Conservation (phyloP, 1,140 invertebrate species). For the Drosophila ogumai region DNA sequence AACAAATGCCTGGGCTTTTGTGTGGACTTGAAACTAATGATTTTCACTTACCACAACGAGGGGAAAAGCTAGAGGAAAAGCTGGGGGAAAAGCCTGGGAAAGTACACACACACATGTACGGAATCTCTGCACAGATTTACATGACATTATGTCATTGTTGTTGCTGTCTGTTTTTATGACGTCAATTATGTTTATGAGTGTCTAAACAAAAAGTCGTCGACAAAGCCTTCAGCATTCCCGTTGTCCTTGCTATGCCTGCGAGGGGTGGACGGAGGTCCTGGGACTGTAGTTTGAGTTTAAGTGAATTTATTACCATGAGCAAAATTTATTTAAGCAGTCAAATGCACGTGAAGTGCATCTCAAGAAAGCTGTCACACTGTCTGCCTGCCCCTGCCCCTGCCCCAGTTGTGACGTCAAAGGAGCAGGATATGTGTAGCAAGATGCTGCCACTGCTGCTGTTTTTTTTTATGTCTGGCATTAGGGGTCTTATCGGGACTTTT, state of each 20-base stretch:
- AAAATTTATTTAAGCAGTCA: conserved; percentile 83
- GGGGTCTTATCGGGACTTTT: no score
- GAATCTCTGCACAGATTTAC: conserved; percentile 72
- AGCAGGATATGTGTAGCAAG: conserved; percentile 45
- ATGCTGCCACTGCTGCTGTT: conserved; percentile 11
- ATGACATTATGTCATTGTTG: conserved; percentile 81
- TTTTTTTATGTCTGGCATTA: conserved; percentile 27
- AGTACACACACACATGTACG: conserved; percentile 11
- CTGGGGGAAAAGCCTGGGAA: neutral
- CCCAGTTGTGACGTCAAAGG: conserved; percentile 5
- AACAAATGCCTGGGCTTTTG: conserved; percentile 79
- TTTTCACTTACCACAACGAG: conserved; percentile 64
- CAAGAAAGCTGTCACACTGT: conserved; percentile 75
- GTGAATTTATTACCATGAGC: conserved; percentile 82
- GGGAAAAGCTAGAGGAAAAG: neutral
- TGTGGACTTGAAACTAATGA: conserved; percentile 76
- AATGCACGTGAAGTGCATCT: conserved; percentile 81
- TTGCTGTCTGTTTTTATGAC: conserved; percentile 78
- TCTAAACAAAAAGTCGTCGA: conserved; percentile 78
- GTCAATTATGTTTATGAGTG: conserved; percentile 83
- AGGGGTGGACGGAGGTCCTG: neutral
- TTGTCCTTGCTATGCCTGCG: conserved; percentile 26
- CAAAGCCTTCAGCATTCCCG: conserved; percentile 63
- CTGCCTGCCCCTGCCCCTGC: neutral
- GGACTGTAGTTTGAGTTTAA: conserved; percentile 73